Conservation (phyloP, 2,797 vertebrate species). For the Gobionotothen gibberifrons region DNA sequence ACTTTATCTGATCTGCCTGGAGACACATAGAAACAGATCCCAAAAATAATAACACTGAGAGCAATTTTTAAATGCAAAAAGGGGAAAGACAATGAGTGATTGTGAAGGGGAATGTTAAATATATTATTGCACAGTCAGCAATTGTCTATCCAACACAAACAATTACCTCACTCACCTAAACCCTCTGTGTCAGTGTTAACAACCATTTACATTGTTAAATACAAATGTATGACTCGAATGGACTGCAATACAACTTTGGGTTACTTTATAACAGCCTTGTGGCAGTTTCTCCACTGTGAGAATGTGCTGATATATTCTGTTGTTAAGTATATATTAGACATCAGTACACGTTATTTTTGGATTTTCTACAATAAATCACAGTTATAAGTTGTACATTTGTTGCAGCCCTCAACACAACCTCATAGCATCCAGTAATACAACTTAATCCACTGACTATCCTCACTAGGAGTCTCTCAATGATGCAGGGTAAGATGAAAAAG, state of each 20-base stretch:
- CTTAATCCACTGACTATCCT: not conserved
- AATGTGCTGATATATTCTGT: no score
- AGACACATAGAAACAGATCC: not conserved
- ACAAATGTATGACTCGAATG: no score
- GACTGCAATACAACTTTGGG: no score
- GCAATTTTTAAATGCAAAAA: not conserved
- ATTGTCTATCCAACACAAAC: not conserved
- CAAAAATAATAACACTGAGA: not conserved
- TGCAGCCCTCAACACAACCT: not conserved
- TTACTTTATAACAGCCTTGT: no score
- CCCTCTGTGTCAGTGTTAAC: no score
- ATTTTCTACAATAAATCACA: not conserved
- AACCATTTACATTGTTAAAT: no score
- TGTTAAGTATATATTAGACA: no score
- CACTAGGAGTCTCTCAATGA: not conserved
- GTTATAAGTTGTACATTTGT: not conserved
- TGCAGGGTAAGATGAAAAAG: no score
- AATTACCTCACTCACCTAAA: not conserved
- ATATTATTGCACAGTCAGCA: not conserved
- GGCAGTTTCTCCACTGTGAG: no score
- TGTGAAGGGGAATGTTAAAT: not conserved
- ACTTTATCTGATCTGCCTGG: not conserved
- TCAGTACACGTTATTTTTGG: not conserved
- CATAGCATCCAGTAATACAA: not conserved
- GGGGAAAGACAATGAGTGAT: not conserved